Evolutionary conservation across 2,113 vertebrate species (phyloP).

Genomic region (Festucalex cinctus): DNA sequence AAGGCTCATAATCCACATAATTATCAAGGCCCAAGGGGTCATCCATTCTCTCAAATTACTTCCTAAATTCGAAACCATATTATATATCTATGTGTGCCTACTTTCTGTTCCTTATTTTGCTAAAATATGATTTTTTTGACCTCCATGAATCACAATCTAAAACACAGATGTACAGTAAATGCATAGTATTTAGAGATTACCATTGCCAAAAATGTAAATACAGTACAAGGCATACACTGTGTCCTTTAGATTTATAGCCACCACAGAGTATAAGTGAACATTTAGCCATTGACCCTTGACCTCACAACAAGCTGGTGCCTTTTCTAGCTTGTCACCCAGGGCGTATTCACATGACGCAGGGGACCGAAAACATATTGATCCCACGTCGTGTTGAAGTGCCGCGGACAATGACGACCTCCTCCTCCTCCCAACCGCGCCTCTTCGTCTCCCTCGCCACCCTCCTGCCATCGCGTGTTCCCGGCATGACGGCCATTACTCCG

Average conservation of each 20-base stretch:
- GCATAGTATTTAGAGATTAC: too few relatives aligned
- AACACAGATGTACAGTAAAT: too few relatives aligned
- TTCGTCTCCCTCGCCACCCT: not conserved
- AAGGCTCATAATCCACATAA: too few relatives aligned
- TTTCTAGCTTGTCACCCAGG: conserved; percentile 37
- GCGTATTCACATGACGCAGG: conserved; percentile 34
- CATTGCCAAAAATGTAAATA: too few relatives aligned
- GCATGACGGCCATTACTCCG: conserved; percentile 23
- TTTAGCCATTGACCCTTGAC: conserved; percentile 42
- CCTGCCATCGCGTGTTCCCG: conserved; percentile 23
- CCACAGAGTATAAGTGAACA: conserved; percentile 17
- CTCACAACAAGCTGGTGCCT: conserved; percentile 36
- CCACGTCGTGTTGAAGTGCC: conserved; percentile 35
- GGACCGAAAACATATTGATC: conserved; percentile 28
- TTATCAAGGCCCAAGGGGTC: too few relatives aligned
- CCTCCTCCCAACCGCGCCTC: not conserved
- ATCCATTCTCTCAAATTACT: too few relatives aligned
- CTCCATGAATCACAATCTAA: too few relatives aligned
- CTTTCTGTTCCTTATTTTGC: too few relatives aligned
- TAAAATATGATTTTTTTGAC: too few relatives aligned
- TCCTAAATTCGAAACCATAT: too few relatives aligned
- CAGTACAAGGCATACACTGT: not conserved
- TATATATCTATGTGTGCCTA: too few relatives aligned
- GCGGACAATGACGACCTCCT: conserved; percentile 20
- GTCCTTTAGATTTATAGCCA: too few relatives aligned